These are phyloP conservation scores for Tachypleus tridentatus DNA, from an alignment of 1,140 invertebrate genomes.

Conservation along the genomic window DNA sequence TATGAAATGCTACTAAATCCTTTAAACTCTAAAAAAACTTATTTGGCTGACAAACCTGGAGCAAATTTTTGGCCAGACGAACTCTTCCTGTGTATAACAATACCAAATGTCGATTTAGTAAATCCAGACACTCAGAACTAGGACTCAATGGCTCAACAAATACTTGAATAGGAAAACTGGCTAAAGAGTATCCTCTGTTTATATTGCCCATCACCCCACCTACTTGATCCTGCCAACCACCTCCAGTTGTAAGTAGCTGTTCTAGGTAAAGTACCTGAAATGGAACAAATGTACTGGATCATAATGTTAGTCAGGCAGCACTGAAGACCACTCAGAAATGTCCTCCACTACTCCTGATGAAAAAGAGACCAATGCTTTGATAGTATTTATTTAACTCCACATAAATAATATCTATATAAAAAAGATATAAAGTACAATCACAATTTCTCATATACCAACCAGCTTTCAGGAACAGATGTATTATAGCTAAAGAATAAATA, in stretches of 20 bases:
- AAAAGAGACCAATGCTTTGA: no score
- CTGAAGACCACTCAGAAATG: no score
- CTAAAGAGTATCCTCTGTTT: slow-evolving; percentile 33
- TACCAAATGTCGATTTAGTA: slow-evolving; percentile 35
- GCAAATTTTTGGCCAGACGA: slow-evolving; percentile 41
- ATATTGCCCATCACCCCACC: slow-evolving; percentile 39
- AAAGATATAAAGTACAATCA: no score
- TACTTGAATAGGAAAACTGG: slow-evolving; percentile 33
- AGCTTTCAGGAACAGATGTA: no score
- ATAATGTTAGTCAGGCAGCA: no score
- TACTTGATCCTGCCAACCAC: slow-evolving; percentile 46
- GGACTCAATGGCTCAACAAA: slow-evolving; percentile 30
- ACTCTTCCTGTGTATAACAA: slow-evolving; percentile 44
- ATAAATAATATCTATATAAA: no score
- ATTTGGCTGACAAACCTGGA: slow-evolving; percentile 31
- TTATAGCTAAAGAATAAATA: no score
- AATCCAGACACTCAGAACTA: slow-evolving; percentile 25
- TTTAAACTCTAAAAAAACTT: slow-evolving; percentile 4
- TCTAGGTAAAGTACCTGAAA: slow-evolving; percentile 39
- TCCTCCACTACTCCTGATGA: no score
- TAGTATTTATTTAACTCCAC: no score
- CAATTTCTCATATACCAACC: no score
- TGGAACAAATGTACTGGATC: no score
- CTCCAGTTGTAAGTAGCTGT: slow-evolving; percentile 43
- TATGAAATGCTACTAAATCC: no score